Evolutionary conservation across 2,797 vertebrate species (phyloP).

Genomic region (Sebastes steindachneri): DNA sequence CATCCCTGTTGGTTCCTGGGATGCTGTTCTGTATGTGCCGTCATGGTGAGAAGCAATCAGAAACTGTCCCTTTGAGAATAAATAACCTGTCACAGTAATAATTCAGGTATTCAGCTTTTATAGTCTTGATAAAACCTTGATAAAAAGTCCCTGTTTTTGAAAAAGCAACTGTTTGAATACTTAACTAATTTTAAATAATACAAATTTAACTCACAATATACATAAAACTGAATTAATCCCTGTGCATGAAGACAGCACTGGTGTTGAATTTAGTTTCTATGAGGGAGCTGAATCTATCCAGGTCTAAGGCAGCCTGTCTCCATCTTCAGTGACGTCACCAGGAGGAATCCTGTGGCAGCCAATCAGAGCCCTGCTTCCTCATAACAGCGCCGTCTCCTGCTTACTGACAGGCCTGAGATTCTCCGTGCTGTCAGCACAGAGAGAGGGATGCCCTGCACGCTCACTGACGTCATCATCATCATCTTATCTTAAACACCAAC

Average conservation of each 20-base stretch:
- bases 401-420: slow-evolving; percentile 7
- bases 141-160: not conserved
- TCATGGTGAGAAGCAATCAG: not conserved
- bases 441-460: slow-evolving; percentile 50
- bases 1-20: not conserved
- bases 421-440: slow-evolving; percentile 26
- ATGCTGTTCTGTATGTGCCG: not conserved
- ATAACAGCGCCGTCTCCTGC: not conserved
- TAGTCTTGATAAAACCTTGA: not conserved
- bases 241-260: not conserved
- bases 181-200: not conserved
- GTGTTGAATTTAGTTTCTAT: not conserved
- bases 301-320: slow-evolving; percentile 40
- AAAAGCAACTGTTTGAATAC: not conserved
- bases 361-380: slow-evolving; percentile 48
- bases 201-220: not conserved
- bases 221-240: too few species aligned
- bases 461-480: not conserved
- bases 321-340: slow-evolving; percentile 46
- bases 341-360: slow-evolving; percentile 56
- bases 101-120: not conserved
- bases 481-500: slow-evolving; percentile 10
- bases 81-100: not conserved
- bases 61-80: not conserved
- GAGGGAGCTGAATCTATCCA: not conserved